phyloP scores from a whole-genome alignment of 2,113 vertebrate species.

The Clarias magur region DNA sequence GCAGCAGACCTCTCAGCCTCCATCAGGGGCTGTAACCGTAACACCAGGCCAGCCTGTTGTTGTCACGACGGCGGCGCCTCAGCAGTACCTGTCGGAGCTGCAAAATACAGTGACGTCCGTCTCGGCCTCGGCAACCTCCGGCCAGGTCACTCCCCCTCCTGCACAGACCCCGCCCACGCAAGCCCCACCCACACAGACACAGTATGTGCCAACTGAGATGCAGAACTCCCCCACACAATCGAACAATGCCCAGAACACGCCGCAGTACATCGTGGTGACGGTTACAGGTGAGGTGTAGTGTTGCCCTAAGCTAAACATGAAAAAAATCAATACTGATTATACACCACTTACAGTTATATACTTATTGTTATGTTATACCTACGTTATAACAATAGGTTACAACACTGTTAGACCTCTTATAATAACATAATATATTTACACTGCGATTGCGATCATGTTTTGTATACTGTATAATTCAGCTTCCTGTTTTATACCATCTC shows the following conservation, averaged over 20 bases:
- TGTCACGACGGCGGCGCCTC: conserved; percentile 65
- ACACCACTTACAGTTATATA: not conserved
- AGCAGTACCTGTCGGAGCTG: conserved; percentile 73
- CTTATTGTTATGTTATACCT: not conserved
- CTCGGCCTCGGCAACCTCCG: conserved; percentile 51
- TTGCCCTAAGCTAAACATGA: not conserved
- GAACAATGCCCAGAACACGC: conserved; percentile 73
- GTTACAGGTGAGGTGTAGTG: conserved; percentile 78
- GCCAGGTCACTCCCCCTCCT: conserved; percentile 64
- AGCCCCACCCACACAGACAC: conserved; percentile 71
- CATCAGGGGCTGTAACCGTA: conserved; percentile 69
- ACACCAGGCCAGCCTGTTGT: conserved; percentile 66
- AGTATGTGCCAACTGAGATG: conserved; percentile 78
- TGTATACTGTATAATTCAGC: not conserved
- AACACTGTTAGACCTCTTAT: not conserved
- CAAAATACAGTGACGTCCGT: conserved; percentile 59
- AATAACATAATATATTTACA: not conserved
- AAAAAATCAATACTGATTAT: not conserved
- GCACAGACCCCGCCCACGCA: conserved; percentile 59
- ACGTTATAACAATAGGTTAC: not conserved
- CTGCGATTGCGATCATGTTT: not conserved
- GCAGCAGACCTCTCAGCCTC: conserved; percentile 77
- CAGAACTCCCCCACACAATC: conserved; percentile 75
- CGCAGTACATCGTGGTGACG: conserved; percentile 91
- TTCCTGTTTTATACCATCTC: not conserved